A percentile compares a stretch with the other conserved stretches of the same genome.
These are phyloP conservation scores for Oxyscelio sp. DNA, from an alignment of 2,888 invertebrate genomes.

Conservation along the genomic window DNA sequence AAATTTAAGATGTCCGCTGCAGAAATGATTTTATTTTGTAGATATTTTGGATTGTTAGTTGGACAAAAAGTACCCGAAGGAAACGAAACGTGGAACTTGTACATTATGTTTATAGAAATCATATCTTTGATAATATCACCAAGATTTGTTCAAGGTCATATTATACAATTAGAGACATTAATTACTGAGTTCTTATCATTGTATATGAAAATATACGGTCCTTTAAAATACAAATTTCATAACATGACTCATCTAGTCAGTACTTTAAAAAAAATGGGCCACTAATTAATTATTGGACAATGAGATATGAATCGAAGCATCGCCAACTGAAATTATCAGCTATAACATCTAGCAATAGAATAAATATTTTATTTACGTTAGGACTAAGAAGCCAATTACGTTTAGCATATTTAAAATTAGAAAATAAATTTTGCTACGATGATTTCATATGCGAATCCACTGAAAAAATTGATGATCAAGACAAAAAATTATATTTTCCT, in stretches of 20 bases:
- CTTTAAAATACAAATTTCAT: slow-evolving; percentile 35
- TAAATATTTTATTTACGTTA: slow-evolving; percentile 7
- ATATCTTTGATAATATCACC: slow-evolving; percentile 45
- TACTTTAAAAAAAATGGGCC: slow-evolving; percentile 10
- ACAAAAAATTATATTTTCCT: slow-evolving; percentile 25
- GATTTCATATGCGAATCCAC: neutral
- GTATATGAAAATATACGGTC: slow-evolving; percentile 9
- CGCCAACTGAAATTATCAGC: slow-evolving; percentile 7
- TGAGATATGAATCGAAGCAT: slow-evolving; percentile 38
- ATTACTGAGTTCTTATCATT: slow-evolving; percentile 5
- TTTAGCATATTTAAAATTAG: slow-evolving; percentile 15
- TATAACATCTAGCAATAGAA: slow-evolving; percentile 14
- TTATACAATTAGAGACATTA: slow-evolving; percentile 25
- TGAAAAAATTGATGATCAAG: slow-evolving; percentile 10
- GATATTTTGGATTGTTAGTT: slow-evolving; percentile 48
- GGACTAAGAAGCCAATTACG: slow-evolving; percentile 9
- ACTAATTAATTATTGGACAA: slow-evolving; percentile 5
- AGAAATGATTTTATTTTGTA: slow-evolving; percentile 41
- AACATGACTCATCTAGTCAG: slow-evolving; percentile 22
- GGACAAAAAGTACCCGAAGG: slow-evolving; percentile 24
- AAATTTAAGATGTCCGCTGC: too few relatives aligned
- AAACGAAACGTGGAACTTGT: slow-evolving; percentile 25
- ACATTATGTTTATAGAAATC: slow-evolving; percentile 40
- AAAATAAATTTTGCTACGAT: neutral
- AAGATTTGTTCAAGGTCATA: slow-evolving; percentile 36